Percentiles rank a stretch among this genome's conserved stretches.
These are phyloP conservation scores for Andricus quercusramuli DNA, from an alignment of 2,888 invertebrate genomes.

Conservation along the genomic window DNA sequence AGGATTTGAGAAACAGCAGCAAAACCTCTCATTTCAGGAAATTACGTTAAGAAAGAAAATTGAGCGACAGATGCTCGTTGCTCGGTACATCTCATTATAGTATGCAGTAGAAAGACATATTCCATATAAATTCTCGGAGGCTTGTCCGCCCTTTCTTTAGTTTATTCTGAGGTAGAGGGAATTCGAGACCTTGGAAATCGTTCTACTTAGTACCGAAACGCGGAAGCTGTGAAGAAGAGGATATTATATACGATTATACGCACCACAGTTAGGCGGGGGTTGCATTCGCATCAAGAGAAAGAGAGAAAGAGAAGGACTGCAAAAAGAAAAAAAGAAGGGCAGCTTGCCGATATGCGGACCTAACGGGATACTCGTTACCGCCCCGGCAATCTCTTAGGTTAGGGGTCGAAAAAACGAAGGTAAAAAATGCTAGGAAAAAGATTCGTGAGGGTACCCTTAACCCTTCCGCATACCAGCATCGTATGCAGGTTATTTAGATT, in stretches of 20 bases:
- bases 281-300: conserved; percentile 14
- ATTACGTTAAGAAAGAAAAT: conserved; percentile 19
- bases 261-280: conserved; percentile 66
- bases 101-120: conserved; percentile 6
- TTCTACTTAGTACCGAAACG: conserved; percentile 58
- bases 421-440: conserved; percentile 49
- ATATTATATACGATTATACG: conserved; percentile 56
- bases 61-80: conserved; percentile 31
- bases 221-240: conserved; percentile 66
- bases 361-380: conserved; percentile 54
- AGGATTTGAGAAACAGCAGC: background rate
- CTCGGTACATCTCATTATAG: conserved; percentile 24
- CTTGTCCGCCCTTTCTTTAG: conserved; percentile 22
- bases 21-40: conserved; percentile 12
- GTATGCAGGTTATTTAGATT: background rate
- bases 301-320: conserved; percentile 46
- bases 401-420: conserved; percentile 45
- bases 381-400: conserved; percentile 6
- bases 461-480: conserved; percentile 59
- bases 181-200: conserved; percentile 59
- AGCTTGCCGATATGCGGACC: conserved; percentile 27
- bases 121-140: conserved; percentile 3
- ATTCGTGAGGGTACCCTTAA: conserved; percentile 54
- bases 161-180: conserved; percentile 40
- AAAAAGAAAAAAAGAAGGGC: conserved; percentile 48